phyloP scores from a whole-genome alignment of 1,140 invertebrate genomes.

The Drosophila willistoni region DNA sequence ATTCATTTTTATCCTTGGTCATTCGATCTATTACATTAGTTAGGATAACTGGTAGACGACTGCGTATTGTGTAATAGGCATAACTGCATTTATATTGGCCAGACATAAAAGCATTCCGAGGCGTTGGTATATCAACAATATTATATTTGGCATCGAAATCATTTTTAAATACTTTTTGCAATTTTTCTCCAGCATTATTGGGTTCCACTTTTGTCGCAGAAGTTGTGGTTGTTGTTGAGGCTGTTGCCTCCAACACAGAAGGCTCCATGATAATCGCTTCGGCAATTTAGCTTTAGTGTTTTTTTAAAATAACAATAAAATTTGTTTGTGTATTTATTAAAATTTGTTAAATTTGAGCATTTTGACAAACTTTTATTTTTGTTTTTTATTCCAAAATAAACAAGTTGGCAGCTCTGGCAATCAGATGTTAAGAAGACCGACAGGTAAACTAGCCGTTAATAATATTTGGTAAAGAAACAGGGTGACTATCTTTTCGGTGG shows the following conservation, averaged over 20 bases:
- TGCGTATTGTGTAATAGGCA: slow-evolving; percentile 92
- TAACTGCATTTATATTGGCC: slow-evolving; percentile 87
- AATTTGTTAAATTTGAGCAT: slow-evolving; percentile 1
- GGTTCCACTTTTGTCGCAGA: not conserved
- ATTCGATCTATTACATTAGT: slow-evolving; percentile 95
- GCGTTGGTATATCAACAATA: slow-evolving; percentile 69
- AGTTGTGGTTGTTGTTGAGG: not conserved
- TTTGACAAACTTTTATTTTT: slow-evolving; percentile 4
- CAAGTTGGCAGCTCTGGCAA: not conserved
- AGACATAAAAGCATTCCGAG: slow-evolving; percentile 60
- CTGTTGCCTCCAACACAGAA: not conserved
- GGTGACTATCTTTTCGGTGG: too few species aligned
- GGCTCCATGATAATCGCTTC: not conserved
- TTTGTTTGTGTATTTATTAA: not conserved
- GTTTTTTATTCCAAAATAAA: not conserved
- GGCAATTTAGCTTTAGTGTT: not conserved
- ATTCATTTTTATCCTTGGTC: slow-evolving; percentile 88
- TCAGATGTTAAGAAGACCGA: not conserved
- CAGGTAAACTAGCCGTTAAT: not conserved
- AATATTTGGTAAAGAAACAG: not conserved
- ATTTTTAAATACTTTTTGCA: slow-evolving; percentile 36
- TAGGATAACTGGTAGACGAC: slow-evolving; percentile 94
- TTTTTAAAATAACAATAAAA: not conserved
- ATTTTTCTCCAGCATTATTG: not conserved
- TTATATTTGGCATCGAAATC: slow-evolving; percentile 79